Percentiles rank a stretch among this genome's conserved stretches.
Conservation (phyloP, 1,140 invertebrate genomes). For the Solenopsis fugax region DNA sequence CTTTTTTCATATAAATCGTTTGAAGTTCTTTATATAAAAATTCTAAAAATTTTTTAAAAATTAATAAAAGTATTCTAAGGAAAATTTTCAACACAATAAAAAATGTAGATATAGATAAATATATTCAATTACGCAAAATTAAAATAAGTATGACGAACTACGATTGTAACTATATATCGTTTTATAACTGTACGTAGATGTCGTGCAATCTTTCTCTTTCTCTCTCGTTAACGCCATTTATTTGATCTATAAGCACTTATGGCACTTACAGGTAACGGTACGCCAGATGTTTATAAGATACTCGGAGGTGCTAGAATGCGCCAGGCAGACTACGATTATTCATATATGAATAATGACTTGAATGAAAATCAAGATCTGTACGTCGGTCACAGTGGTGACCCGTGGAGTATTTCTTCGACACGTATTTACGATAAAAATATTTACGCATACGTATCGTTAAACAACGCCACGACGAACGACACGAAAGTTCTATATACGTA, state of each 20-base stretch:
- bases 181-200: slow-evolving; percentile 4
- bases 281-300: slow-evolving; percentile 54
- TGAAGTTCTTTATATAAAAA: no score
- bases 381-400: slow-evolving; percentile 56
- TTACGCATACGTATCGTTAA: slow-evolving; percentile 16
- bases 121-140: not conserved
- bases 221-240: slow-evolving; percentile 9
- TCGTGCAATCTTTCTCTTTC: not conserved
- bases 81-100: no score
- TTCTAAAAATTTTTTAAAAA: no score
- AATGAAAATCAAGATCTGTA: slow-evolving; percentile 50
- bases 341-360: slow-evolving; percentile 23
- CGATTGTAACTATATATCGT: slow-evolving; percentile 22
- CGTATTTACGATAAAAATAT: slow-evolving; percentile 40
- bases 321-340: slow-evolving; percentile 47
- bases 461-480: slow-evolving; percentile 48
- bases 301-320: slow-evolving; percentile 29
- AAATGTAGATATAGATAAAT: no score
- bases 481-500: slow-evolving; percentile 35
- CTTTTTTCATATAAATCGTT: no score
- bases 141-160: slow-evolving; percentile 11
- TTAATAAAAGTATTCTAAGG: no score
- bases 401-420: slow-evolving; percentile 54
- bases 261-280: slow-evolving; percentile 47
- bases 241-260: slow-evolving; percentile 23